These are phyloP conservation scores for Xiphydria camelus DNA, from an alignment of 2,888 invertebrate genomes.

Conservation along the genomic window DNA sequence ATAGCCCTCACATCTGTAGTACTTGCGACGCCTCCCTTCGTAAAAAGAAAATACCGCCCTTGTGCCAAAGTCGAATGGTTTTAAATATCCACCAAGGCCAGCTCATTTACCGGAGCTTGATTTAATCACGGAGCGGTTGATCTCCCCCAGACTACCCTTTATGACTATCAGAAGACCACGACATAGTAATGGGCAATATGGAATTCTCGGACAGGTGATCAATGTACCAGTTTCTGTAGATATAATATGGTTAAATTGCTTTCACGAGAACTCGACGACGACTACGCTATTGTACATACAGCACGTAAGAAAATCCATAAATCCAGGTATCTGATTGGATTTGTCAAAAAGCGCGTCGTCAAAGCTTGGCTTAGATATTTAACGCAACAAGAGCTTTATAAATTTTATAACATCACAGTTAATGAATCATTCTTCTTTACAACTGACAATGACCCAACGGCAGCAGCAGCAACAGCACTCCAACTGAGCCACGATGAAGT, in stretches of 20 bases:
- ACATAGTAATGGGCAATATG: slow-evolving; percentile 33
- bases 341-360: slow-evolving; percentile 25
- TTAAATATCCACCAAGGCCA: slow-evolving; percentile 14
- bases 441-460: background rate
- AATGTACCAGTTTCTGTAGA: slow-evolving; percentile 37
- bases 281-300: slow-evolving; percentile 32
- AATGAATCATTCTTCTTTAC: slow-evolving; percentile 17
- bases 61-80: slow-evolving; percentile 17
- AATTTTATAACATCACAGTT: slow-evolving; percentile 21
- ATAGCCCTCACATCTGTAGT: too few relatives aligned
- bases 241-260: slow-evolving; percentile 29
- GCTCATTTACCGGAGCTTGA: slow-evolving; percentile 26
- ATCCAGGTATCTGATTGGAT: slow-evolving; percentile 28
- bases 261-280: slow-evolving; percentile 33
- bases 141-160: slow-evolving; percentile 33
- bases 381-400: slow-evolving; percentile 9
- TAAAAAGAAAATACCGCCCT: too few relatives aligned
- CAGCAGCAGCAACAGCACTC: too few relatives aligned
- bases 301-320: slow-evolving; percentile 28
- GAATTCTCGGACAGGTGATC: slow-evolving; percentile 35
- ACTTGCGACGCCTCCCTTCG: too few relatives aligned
- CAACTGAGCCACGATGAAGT: too few relatives aligned
- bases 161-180: slow-evolving; percentile 33
- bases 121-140: slow-evolving; percentile 28
- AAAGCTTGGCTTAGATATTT: slow-evolving; percentile 31